Percentiles rank a stretch among this genome's conserved stretches.
phyloP scores from a whole-genome alignment of 2,113 vertebrate genomes.

The Trogon surrucura region DNA sequence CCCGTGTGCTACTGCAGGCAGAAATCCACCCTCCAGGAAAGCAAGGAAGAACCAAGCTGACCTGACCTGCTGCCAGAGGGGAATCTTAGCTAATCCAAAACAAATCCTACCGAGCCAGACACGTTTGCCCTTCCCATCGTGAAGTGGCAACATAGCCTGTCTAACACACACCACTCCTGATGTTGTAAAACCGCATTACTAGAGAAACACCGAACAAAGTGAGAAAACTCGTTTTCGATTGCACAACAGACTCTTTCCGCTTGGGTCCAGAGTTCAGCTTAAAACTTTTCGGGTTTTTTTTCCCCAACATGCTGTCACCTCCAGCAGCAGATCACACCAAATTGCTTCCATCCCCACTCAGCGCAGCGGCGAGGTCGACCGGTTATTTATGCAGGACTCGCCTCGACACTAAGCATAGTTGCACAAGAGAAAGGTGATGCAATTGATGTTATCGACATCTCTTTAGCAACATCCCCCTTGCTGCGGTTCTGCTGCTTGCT shows the following conservation, averaged over 20 bases:
- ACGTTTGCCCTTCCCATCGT: neutral
- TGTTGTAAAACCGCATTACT: neutral
- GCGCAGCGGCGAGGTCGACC: neutral
- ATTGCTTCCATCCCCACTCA: neutral
- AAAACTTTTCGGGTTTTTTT: neutral
- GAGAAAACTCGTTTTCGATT: rapidly evolving
- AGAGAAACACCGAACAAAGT: neutral
- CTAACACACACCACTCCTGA: neutral
- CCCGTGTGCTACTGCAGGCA: neutral
- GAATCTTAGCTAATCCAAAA: neutral
- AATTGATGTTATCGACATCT: neutral
- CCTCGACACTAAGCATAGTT: neutral
- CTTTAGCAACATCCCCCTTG: neutral
- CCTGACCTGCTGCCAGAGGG: neutral
- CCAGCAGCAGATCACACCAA: neutral
- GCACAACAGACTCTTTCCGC: rapidly evolving
- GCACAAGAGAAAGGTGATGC: neutral
- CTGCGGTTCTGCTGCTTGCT: rapidly evolving
- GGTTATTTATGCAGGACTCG: neutral
- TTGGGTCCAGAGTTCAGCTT: rapidly evolving
- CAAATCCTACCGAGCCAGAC: neutral
- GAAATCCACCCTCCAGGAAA: neutral
- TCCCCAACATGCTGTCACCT: neutral
- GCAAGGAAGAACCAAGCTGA: neutral
- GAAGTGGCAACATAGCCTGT: neutral